Evolutionary conservation across 2,888 invertebrate species (phyloP).

Genomic region (Lycia hirtaria): DNA sequence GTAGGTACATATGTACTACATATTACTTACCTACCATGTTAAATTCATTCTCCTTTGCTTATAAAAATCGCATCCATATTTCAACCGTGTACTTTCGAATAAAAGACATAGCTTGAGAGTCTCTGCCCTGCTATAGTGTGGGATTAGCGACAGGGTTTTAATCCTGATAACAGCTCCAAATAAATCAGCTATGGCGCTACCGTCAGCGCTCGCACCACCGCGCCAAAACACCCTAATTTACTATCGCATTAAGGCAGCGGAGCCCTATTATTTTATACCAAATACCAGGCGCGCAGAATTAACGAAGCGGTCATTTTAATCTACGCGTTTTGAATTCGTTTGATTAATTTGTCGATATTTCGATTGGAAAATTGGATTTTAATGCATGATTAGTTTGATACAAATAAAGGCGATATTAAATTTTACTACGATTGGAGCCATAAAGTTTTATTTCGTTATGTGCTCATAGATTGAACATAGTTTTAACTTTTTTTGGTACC

Average conservation of each 20-base stretch:
- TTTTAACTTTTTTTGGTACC: too few species aligned
- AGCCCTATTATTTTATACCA: conserved; percentile 64
- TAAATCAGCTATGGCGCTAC: conserved; percentile 62
- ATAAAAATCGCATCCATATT: too few species aligned
- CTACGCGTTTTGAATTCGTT: conserved; percentile 61
- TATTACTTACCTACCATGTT: not conserved
- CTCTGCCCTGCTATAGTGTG: conserved; percentile 46
- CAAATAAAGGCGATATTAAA: not conserved
- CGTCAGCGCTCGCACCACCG: conserved; percentile 59
- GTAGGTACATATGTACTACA: too few species aligned
- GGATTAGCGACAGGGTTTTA: conserved; percentile 63
- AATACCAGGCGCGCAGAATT: conserved; percentile 65
- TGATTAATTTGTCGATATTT: conserved; percentile 59
- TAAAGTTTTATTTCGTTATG: too few species aligned
- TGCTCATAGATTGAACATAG: too few species aligned
- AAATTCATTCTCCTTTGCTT: not conserved
- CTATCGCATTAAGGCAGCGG: conserved; percentile 67
- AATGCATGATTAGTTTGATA: conserved; percentile 6
- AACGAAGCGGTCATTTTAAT: conserved; percentile 64
- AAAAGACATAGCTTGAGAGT: conserved; percentile 14
- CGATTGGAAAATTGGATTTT: conserved; percentile 56
- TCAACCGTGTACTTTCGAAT: too few species aligned
- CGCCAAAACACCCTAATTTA: conserved; percentile 75
- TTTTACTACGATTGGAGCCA: too few species aligned
- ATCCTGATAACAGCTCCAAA: conserved; percentile 65